phyloP scores from a whole-genome alignment of 2,888 invertebrate species.

The Furcula furcula region DNA sequence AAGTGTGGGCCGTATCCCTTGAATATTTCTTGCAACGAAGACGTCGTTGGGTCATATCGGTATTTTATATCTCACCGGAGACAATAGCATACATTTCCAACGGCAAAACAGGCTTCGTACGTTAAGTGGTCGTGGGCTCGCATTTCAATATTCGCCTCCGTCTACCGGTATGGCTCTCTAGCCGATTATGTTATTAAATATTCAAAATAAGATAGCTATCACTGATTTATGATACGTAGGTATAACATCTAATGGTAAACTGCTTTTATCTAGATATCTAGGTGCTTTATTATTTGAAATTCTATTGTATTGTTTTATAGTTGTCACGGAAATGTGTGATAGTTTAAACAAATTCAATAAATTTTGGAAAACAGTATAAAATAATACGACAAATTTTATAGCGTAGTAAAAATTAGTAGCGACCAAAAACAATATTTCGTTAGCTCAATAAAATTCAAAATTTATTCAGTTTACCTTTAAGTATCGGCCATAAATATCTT shows the following conservation, averaged over 20 bases:
- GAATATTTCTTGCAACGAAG: slow-evolving; percentile 81
- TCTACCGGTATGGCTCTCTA: slow-evolving; percentile 37
- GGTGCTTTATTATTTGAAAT: slow-evolving; percentile 47
- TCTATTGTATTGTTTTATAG: slow-evolving; percentile 52
- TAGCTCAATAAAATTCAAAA: slow-evolving; percentile 42
- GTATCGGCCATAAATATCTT: slow-evolving; percentile 17
- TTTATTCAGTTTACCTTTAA: slow-evolving; percentile 42
- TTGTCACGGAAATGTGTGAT: slow-evolving; percentile 48
- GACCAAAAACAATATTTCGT: slow-evolving; percentile 57
- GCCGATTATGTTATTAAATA: slow-evolving; percentile 48
- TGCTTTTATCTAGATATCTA: slow-evolving; percentile 33
- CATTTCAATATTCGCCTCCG: slow-evolving; percentile 59
- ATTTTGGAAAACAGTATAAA: slow-evolving; percentile 61
- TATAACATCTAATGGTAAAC: slow-evolving; percentile 36
- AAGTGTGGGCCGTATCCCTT: slow-evolving; percentile 81
- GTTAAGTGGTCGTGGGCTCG: slow-evolving; percentile 61
- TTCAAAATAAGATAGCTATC: slow-evolving; percentile 31
- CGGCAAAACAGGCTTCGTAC: slow-evolving; percentile 69
- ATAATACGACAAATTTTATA: slow-evolving; percentile 60
- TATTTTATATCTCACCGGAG: slow-evolving; percentile 78
- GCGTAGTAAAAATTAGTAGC: slow-evolving; percentile 55
- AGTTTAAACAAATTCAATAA: slow-evolving; percentile 62
- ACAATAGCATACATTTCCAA: slow-evolving; percentile 78
- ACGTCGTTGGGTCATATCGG: slow-evolving; percentile 80
- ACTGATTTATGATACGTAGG: slow-evolving; percentile 36